phyloP scores from a whole-genome alignment of 2,113 vertebrate genomes.

The Clarias gariepinus region DNA sequence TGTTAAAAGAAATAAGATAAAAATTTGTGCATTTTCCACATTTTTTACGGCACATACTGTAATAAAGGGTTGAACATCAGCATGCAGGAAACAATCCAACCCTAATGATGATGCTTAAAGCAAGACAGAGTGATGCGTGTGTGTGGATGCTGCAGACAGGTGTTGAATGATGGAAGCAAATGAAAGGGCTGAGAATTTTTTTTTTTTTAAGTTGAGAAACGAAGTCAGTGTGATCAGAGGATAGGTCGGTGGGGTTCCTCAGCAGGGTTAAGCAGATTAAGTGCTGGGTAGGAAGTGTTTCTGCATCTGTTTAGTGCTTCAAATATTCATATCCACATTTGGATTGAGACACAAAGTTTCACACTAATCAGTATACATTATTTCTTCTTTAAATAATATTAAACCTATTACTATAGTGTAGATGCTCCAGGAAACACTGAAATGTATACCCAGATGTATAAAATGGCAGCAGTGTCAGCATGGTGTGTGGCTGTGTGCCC shows the following conservation, averaged over 20 bases:
- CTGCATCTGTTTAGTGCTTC: background rate
- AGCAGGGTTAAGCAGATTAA: conserved; percentile 5
- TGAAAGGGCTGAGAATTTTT: background rate
- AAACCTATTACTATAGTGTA: background rate
- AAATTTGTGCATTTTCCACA: background rate
- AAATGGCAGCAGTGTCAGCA: no score
- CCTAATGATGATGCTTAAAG: background rate
- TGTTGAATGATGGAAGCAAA: conserved; percentile 10
- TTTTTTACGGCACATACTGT: background rate
- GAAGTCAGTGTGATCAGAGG: conserved; percentile 6
- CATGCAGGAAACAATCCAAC: background rate
- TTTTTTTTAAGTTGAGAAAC: background rate
- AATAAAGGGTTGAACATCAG: background rate
- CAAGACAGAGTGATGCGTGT: background rate
- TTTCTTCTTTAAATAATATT: background rate
- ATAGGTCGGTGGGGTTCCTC: background rate
- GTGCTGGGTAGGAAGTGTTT: background rate
- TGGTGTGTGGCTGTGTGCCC: no score
- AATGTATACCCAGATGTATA: background rate
- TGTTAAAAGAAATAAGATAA: background rate
- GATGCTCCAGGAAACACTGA: background rate
- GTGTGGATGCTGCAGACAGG: background rate
- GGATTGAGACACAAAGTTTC: background rate
- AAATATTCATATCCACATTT: background rate
- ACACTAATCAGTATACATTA: background rate